Conservation (phyloP, 2,113 vertebrate genomes). For the Malurus elegans region DNA sequence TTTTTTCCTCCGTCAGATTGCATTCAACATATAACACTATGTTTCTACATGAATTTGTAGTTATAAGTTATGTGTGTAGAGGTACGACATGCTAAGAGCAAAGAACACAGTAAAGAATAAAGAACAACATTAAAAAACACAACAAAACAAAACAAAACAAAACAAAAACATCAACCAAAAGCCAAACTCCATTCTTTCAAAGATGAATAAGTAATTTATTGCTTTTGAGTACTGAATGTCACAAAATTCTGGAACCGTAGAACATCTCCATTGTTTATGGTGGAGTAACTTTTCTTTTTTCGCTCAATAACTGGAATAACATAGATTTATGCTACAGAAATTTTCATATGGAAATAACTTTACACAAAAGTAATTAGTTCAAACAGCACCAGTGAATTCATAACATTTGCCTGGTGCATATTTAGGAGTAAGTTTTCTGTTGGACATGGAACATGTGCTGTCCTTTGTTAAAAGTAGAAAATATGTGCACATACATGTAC, state of each 20-base stretch:
- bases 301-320: neutral
- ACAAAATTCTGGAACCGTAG: neutral
- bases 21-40: neutral
- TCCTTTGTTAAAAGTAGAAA: neutral
- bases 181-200: neutral
- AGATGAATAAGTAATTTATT: neutral
- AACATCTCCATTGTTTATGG: neutral
- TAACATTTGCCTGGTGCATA: neutral
- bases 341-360: neutral
- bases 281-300: neutral
- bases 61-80: neutral
- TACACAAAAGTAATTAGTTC: neutral
- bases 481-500: neutral
- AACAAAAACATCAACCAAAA: neutral
- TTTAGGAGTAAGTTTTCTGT: neutral
- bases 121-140: neutral
- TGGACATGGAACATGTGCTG: neutral
- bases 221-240: neutral
- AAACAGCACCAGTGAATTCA: neutral
- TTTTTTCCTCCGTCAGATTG: neutral
- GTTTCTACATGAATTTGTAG: neutral
- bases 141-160: neutral
- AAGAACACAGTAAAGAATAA: neutral
- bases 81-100: neutral
- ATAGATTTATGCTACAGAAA: neutral